These are phyloP conservation scores for Shinisaurus crocodilurus DNA, from an alignment of 2,113 vertebrate species.

Conservation along the genomic window DNA sequence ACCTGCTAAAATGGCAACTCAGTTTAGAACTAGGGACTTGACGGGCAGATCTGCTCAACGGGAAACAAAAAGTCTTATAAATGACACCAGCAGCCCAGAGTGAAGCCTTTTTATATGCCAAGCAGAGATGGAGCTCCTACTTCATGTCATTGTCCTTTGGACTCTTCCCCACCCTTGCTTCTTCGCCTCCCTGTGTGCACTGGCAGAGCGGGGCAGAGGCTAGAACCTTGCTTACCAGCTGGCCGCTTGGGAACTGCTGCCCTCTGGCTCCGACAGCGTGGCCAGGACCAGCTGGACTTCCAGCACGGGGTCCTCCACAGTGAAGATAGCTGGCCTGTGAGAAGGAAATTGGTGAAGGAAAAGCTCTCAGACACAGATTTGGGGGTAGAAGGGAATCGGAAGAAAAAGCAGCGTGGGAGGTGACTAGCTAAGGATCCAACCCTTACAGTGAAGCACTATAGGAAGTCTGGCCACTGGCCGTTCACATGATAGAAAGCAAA, in stretches of 20 bases:
- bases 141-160: not conserved
- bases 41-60: not conserved
- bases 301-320: conserved; percentile 84
- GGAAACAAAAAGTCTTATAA: not conserved
- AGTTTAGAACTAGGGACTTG: not conserved
- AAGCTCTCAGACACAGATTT: not conserved
- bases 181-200: not conserved
- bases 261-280: conserved; percentile 82
- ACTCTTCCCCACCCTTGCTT: not conserved
- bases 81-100: not conserved
- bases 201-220: not conserved
- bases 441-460: not conserved
- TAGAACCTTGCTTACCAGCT: conserved; percentile 52
- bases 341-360: not conserved
- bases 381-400: not conserved
- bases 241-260: not conserved
- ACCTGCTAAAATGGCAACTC: not conserved
- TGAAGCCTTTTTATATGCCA: not conserved
- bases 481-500: not conserved
- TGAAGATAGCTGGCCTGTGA: conserved; percentile 87
- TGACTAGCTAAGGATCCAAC: too few species aligned
- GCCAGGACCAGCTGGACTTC: conserved; percentile 92
- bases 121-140: not conserved
- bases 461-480: not conserved
- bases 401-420: not conserved